These are phyloP conservation scores for Stomatorhinus walkeri DNA, from an alignment of 2,797 vertebrate species.

Conservation along the genomic window DNA sequence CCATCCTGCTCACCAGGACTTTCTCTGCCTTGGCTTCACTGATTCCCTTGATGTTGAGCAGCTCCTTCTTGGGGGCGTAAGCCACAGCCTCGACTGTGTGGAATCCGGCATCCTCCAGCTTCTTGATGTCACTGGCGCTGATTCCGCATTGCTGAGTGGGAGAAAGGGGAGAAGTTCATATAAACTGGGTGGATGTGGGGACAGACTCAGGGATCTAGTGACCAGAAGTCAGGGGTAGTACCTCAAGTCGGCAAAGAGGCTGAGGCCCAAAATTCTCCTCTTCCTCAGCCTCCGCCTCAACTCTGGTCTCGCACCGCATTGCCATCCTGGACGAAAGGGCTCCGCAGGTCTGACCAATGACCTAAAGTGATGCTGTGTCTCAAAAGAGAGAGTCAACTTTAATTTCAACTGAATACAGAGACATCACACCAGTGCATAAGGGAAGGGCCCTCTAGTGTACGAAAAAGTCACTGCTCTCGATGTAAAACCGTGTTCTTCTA, in stretches of 20 bases:
- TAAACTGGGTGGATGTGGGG: background rate
- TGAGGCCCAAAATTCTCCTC: conserved; percentile 89
- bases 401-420: background rate
- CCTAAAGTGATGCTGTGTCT: background rate
- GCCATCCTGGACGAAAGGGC: conserved; percentile 62
- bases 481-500: background rate
- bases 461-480: background rate
- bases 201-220: background rate
- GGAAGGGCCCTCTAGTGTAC: background rate
- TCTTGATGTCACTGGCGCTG: conserved; percentile 87
- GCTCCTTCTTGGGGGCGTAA: conserved; percentile 92
- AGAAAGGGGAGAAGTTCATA: background rate
- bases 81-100: conserved; percentile 94
- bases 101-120: conserved; percentile 90
- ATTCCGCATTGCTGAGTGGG: conserved; percentile 83
- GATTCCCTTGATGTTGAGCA: conserved; percentile 94
- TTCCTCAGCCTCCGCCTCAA: conserved; percentile 72
- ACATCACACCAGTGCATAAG: background rate
- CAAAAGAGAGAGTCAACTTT: background rate
- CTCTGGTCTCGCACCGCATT: conserved; percentile 62
- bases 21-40: conserved; percentile 97
- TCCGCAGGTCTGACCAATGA: background rate
- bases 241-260: conserved; percentile 78
- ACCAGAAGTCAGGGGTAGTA: conserved; percentile 22
- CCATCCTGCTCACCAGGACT: conserved; percentile 70